A percentile compares a stretch with the other conserved stretches of the same genome.
Evolutionary conservation across 2,797 vertebrate genomes (phyloP).

Genomic region (Varecia variegata): DNA sequence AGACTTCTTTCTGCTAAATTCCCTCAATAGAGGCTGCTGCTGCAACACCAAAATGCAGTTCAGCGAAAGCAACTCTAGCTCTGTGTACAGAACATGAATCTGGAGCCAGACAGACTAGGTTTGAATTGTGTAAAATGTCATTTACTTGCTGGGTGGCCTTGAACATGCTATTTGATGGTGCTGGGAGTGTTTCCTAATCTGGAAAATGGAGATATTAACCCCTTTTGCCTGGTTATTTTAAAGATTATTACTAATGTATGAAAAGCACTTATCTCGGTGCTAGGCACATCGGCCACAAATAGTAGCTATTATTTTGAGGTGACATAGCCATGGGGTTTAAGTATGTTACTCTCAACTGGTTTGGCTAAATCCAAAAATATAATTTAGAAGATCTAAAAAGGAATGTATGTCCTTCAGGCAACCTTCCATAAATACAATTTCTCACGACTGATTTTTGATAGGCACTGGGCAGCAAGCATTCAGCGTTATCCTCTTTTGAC

Average conservation of each 20-base stretch:
- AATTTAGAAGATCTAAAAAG: constrained; percentile 55
- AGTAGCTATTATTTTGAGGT: constrained; percentile 19
- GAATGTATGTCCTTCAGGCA: constrained; percentile 74
- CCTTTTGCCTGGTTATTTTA: neutral
- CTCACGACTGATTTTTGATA: constrained; percentile 70
- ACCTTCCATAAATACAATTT: constrained; percentile 69
- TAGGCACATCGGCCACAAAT: neutral
- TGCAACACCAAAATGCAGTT: neutral
- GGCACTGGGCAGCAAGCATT: constrained; percentile 67
- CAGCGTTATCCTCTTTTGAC: constrained; percentile 71
- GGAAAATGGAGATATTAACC: neutral
- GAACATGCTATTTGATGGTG: neutral
- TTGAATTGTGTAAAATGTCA: constrained; percentile 4
- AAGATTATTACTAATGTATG: neutral
- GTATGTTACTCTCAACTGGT: constrained; percentile 43
- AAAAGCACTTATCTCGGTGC: neutral
- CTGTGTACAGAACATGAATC: neutral
- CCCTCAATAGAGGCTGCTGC: neutral
- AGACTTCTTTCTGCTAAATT: neutral
- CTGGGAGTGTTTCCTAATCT: constrained; percentile 1
- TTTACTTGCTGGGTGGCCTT: constrained; percentile 12
- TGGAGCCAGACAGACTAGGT: neutral
- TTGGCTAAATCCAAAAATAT: constrained; percentile 63
- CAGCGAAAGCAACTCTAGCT: neutral
- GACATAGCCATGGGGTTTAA: neutral